Evolutionary conservation across 2,888 invertebrate species (phyloP).

Genomic region (Cantharis rufa): DNA sequence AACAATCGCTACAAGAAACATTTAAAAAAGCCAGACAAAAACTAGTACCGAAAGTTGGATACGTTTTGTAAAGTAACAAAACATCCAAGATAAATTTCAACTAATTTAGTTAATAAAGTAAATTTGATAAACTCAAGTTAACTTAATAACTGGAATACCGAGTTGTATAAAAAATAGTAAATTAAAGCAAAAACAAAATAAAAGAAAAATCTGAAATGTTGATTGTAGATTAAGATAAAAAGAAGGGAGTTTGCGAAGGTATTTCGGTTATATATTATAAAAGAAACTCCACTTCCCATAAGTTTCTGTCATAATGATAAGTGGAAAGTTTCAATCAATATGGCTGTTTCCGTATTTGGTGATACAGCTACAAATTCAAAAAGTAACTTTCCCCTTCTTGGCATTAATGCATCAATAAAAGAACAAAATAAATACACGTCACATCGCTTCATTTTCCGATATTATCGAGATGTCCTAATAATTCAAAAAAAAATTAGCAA

Average conservation of each 20-base stretch:
- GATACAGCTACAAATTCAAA: slow-evolving; percentile 20
- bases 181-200: slow-evolving; percentile 3
- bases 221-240: slow-evolving; percentile 9
- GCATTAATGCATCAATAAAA: slow-evolving; percentile 20
- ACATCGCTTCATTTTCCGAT: slow-evolving; percentile 5
- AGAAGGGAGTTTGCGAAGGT: slow-evolving; percentile 8
- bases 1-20: background rate
- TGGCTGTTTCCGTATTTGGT: slow-evolving; percentile 17
- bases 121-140: slow-evolving; percentile 3
- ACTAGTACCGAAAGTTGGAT: background rate
- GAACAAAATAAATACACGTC: slow-evolving; percentile 10
- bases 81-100: slow-evolving; percentile 1
- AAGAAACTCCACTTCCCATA: slow-evolving; percentile 17
- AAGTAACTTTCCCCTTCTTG: slow-evolving; percentile 20
- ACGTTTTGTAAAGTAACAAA: background rate
- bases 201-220: slow-evolving; percentile 9
- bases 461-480: background rate
- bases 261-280: slow-evolving; percentile 8
- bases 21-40: background rate
- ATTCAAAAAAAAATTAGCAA: background rate
- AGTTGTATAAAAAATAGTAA: background rate
- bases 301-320: slow-evolving; percentile 26
- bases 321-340: slow-evolving; percentile 28
- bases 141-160: background rate
- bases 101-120: slow-evolving; percentile 5